phyloP scores from a whole-genome alignment of 2,113 vertebrate species.

The Haliaeetus leucogaster region DNA sequence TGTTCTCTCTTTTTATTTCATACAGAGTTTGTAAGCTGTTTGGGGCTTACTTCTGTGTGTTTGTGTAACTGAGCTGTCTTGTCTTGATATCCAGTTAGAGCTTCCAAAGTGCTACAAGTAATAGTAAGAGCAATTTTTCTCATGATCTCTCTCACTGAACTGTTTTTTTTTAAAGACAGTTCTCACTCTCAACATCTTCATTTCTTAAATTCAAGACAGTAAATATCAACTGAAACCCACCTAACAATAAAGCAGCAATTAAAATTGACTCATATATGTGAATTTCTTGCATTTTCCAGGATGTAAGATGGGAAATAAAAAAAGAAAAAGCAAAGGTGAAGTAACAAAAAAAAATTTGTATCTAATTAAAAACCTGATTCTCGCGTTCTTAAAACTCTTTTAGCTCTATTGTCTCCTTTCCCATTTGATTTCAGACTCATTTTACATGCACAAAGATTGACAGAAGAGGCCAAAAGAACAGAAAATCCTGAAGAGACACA shows the following conservation, averaged over 20 bases:
- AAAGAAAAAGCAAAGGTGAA: neutral
- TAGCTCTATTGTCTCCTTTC: neutral
- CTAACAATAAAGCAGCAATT: neutral
- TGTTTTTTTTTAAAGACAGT: neutral
- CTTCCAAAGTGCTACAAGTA: neutral
- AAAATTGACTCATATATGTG: neutral
- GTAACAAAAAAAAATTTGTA: neutral
- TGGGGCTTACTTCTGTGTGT: neutral
- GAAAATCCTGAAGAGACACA: neutral
- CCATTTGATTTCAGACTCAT: neutral
- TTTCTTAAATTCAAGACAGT: neutral
- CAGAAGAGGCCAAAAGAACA: neutral
- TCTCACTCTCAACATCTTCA: neutral
- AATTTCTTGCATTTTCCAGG: neutral
- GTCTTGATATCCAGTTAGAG: neutral
- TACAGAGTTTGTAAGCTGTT: neutral
- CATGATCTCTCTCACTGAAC: neutral
- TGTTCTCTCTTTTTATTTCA: neutral
- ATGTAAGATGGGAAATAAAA: neutral
- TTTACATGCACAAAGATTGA: neutral
- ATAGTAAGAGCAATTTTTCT: neutral
- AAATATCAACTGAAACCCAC: neutral
- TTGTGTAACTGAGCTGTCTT: neutral
- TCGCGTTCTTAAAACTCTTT: neutral
- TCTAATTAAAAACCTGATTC: neutral